Evolutionary conservation across 2,113 vertebrate genomes (phyloP).

Genomic region (Macaca fascicularis): T2T-MFA8v1.1 NC_088392.1:8330001-8330500

Average conservation of each 20-base stretch:
- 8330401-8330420: background rate
- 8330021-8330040: too few relatives aligned
- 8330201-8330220: fast-evolving
- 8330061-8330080: fast-evolving
- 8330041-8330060: too few relatives aligned
- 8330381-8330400: background rate
- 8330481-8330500: fast-evolving
- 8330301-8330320: background rate
- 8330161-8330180: background rate
- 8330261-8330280: background rate
- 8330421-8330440: background rate
- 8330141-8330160: background rate
- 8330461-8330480: background rate
- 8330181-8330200: background rate
- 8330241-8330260: background rate
- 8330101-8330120: background rate
- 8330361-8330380: background rate
- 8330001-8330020: too few relatives aligned
- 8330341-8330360: background rate
- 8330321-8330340: background rate
- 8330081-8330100: background rate
- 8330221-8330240: too few relatives aligned
- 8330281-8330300: background rate
- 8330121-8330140: background rate
- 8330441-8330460: background rate